Evolutionary conservation across 2,888 invertebrate genomes (phyloP), one percentile per base, ranked within the genome.

Genomic region (Sinhomidia bicolor): DNA sequence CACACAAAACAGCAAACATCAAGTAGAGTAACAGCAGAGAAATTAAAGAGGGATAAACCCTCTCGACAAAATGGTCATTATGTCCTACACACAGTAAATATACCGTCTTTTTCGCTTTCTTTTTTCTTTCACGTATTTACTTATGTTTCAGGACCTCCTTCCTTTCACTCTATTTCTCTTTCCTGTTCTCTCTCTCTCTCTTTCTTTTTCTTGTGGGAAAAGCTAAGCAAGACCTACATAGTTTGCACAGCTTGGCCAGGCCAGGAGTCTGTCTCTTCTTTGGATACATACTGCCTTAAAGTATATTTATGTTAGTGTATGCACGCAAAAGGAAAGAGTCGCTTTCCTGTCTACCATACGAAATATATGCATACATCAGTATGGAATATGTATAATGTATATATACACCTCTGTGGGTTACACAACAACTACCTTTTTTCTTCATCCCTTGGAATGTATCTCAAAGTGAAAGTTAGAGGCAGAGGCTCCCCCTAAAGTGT

Each of bases 41-140:
- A 87, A 81, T 81, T 79, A 87, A 87, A 86, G 74, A 23, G 47
- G 87, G 81, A 87, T 82, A 87, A 82, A 51, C 81, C 74, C 76
- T 51, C 81, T 76, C 81, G 62, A 86, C 76, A 86, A 86, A 86
- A 80, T 60, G 81, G 76, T 82, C 81, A 81, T 87, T 87, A 81
- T 87, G 81, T 81, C 81, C 41, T 68, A 57, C 84, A 76, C 76
- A 76, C 76, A 76, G 47, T 76, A 76, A 76, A 65, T 65, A 65
- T 65, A 65, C 65, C 5, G 65, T 57, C 74, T 81, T 82, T 60
- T 65, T 74, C 44, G 12, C 62, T 82, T 80, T 57, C 29, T 36
- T 68, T 44, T 51, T 47, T 44, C 54, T 51, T 23, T 26, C 23
- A 5, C 29, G 76, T 76, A 51, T 76, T 29, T 76, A 74, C 74